These are phyloP conservation scores for Papilio dardanus DNA, from an alignment of 1,140 invertebrate genomes.

Conservation along the genomic window DNA sequence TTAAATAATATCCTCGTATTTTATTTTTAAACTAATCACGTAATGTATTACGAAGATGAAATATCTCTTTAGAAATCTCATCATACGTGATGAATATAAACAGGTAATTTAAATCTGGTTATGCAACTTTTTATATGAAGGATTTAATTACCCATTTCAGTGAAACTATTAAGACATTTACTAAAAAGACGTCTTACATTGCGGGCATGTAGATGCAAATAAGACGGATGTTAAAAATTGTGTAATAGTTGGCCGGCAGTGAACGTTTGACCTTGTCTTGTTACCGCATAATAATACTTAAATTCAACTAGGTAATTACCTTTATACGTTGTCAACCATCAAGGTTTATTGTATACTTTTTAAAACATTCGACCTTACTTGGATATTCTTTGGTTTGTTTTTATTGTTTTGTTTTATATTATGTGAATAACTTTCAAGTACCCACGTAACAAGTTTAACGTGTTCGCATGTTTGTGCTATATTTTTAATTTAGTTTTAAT, in stretches of 20 bases:
- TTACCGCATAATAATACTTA: conserved; percentile 32
- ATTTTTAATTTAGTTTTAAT: no score
- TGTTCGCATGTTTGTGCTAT: no score
- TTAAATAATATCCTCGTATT: no score
- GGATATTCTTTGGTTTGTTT: neutral
- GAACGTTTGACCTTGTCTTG: conserved; percentile 37
- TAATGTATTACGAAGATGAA: neutral
- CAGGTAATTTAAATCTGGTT: neutral
- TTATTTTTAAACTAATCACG: neutral
- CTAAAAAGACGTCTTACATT: neutral
- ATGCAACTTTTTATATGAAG: neutral
- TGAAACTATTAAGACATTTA: no score
- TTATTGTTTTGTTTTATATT: neutral
- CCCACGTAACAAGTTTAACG: no score
- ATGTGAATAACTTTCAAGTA: no score
- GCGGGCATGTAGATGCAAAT: neutral
- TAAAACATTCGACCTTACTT: conserved; percentile 31
- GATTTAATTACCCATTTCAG: neutral
- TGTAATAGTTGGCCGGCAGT: conserved; percentile 28
- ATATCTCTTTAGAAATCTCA: neutral
- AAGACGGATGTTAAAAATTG: conserved; percentile 26
- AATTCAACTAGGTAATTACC: conserved; percentile 20
- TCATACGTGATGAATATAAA: neutral
- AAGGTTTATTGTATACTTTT: conserved; percentile 24
- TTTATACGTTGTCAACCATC: conserved; percentile 12